phyloP scores from a whole-genome alignment of 1,140 invertebrate species.

The Meteorus sp. region DNA sequence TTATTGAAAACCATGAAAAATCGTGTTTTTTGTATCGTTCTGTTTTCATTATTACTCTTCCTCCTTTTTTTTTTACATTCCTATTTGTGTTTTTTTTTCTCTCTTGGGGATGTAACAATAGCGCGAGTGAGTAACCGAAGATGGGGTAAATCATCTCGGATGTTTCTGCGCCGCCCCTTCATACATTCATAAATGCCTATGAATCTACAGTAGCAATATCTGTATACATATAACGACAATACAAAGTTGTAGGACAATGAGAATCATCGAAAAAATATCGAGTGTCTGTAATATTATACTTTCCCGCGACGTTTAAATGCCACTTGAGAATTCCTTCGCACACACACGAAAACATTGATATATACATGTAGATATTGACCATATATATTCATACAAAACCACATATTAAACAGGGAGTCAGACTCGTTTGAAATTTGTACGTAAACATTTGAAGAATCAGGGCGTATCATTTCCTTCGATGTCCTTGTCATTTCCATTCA shows the following conservation, averaged over 20 bases:
- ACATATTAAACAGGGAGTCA: neutral
- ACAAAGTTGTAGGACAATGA: conserved; percentile 44
- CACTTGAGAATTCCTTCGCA: conserved; percentile 28
- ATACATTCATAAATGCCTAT: too few species aligned
- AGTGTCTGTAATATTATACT: conserved; percentile 58
- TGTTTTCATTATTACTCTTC: too few species aligned
- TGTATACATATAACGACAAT: neutral
- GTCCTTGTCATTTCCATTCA: too few species aligned
- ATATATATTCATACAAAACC: neutral
- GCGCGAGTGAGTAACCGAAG: too few species aligned
- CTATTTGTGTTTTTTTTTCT: neutral
- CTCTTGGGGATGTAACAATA: neutral
- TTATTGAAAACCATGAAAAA: too few species aligned
- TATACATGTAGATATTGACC: neutral
- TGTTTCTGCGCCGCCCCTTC: neutral
- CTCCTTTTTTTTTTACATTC: neutral
- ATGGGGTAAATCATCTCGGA: neutral
- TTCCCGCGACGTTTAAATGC: conserved; percentile 50
- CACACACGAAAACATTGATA: neutral
- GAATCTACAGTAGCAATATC: conserved; percentile 5
- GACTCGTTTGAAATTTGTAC: conserved; percentile 7
- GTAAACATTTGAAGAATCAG: neutral
- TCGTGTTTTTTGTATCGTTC: too few species aligned
- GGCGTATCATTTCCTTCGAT: conserved; percentile 4
- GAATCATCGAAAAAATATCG: conserved; percentile 57